Percentiles rank a stretch among this genome's conserved stretches.
Evolutionary conservation across 2,797 vertebrate genomes (phyloP).

Genomic region (Trichosurus vulpecula): DNA sequence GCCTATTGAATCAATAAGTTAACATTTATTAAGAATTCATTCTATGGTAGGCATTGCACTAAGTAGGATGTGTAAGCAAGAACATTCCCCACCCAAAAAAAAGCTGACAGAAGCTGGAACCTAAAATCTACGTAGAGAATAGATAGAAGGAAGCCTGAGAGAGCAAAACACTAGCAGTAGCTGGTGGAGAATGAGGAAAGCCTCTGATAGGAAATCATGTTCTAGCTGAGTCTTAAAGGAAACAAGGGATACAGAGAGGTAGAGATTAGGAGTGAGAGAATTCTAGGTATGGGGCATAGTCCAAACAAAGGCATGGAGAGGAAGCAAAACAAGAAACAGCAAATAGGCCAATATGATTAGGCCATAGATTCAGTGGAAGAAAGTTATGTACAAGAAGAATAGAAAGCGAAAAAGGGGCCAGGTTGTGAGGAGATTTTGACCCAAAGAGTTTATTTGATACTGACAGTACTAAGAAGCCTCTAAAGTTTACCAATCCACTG

Average conservation of each 20-base stretch:
- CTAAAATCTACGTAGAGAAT: neutral
- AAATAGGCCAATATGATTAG: neutral
- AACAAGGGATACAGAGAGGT: neutral
- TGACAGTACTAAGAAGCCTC: neutral
- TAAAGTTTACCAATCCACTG: neutral
- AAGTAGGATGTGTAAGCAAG: neutral
- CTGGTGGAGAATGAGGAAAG: neutral
- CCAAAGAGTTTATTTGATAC: neutral
- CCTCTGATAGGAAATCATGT: neutral
- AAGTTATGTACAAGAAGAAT: neutral
- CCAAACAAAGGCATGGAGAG: neutral
- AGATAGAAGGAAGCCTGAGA: neutral
- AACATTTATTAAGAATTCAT: neutral
- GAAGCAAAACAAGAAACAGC: neutral
- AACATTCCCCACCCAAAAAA: neutral
- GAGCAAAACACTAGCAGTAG: neutral
- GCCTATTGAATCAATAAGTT: neutral
- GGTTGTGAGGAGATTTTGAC: neutral
- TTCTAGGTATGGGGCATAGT: neutral
- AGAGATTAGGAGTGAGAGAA: neutral
- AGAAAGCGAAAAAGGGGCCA: neutral
- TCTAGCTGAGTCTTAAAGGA: neutral
- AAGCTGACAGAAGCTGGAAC: neutral
- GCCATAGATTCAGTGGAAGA: neutral
- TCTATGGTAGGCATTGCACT: neutral